These are phyloP conservation scores for Anguilla anguilla DNA, from an alignment of 2,797 vertebrate species.

Conservation along the genomic window DNA sequence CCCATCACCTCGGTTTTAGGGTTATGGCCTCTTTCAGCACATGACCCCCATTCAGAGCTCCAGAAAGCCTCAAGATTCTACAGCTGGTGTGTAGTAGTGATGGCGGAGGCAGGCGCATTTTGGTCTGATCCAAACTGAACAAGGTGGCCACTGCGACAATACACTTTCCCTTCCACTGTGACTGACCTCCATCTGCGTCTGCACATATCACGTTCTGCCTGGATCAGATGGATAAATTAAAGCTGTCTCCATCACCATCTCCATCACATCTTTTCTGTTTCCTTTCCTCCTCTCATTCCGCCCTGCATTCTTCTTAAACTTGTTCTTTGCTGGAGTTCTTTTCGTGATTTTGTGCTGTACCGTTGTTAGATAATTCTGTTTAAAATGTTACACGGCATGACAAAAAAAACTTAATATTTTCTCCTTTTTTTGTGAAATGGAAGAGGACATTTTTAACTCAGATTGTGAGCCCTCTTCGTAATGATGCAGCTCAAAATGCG, in stretches of 20 bases:
- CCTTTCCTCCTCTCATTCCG: not conserved
- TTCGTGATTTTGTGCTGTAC: not conserved
- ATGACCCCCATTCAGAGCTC: not conserved
- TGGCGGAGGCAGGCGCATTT: not conserved
- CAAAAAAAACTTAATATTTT: not conserved
- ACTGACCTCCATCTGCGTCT: not conserved
- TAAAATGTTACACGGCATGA: not conserved
- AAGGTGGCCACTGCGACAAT: not conserved
- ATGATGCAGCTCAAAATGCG: not conserved
- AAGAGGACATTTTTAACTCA: not conserved
- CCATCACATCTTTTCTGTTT: not conserved
- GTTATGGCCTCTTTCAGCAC: not conserved
- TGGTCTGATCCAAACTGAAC: not conserved
- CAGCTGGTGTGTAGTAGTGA: not conserved
- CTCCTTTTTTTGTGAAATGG: not conserved
- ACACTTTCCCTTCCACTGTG: not conserved
- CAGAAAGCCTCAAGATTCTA: not conserved
- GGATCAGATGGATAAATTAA: constrained; percentile 4
- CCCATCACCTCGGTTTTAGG: not conserved
- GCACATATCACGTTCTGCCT: not conserved
- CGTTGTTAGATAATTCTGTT: not conserved
- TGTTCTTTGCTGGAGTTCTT: not conserved
- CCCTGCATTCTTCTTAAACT: not conserved
- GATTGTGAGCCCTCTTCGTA: not conserved
- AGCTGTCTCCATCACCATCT: not conserved